Base-by-base conservation (phyloP, 1,140 invertebrate genomes). In the Sweltsa coloradensis region DNA sequence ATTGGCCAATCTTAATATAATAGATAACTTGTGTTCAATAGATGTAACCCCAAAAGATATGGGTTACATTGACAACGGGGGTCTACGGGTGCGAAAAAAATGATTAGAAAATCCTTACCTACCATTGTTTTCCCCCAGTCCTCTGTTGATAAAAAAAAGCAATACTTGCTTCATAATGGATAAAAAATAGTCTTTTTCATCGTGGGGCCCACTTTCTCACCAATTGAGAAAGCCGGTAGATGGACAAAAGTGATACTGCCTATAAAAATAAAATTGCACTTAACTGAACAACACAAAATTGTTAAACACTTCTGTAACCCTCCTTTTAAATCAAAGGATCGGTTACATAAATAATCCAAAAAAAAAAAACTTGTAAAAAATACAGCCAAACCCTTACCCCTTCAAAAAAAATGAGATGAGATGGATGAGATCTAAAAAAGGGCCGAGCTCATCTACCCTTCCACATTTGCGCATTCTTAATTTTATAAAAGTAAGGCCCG, bases 101-200 rank as follows among this genome's bases (percentile, higher is more conserved):
- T 5, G 26, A 11, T 40, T 11, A 11, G 7, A 34, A 42, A 34
- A 23, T 6, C 22, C 7, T 37, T 37, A 5, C 40, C 47, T 62
- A 83, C 78, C 85, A 79, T 65, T 89, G 75, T 39, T 96, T 72
- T 68, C 95, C 90, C 11, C 92, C 92, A 9, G 88, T 90, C 58
- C 86, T 79, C 60, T 91, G 81, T 55, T 73, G 71, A 64, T 97
- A 92, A 72, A 91, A 96, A 65, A 96, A 97, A 19, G 76, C 68
- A 55, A 96, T 83, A 57, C 89, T 66, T 95, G 89, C 52, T 76
- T 69, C 3, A 97, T 67, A 45, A 96, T 79, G 5, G 86, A 83
- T 36, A 75, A 71, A 95, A 96, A 5, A 96, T 67, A 59, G 84
- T 75, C 50, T 77, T 75, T 49, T 86, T 79, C 63, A 96, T 75